These are phyloP conservation scores for Falco novaeseelandiae DNA, from an alignment of 2,797 vertebrate genomes.

Conservation along the genomic window DNA sequence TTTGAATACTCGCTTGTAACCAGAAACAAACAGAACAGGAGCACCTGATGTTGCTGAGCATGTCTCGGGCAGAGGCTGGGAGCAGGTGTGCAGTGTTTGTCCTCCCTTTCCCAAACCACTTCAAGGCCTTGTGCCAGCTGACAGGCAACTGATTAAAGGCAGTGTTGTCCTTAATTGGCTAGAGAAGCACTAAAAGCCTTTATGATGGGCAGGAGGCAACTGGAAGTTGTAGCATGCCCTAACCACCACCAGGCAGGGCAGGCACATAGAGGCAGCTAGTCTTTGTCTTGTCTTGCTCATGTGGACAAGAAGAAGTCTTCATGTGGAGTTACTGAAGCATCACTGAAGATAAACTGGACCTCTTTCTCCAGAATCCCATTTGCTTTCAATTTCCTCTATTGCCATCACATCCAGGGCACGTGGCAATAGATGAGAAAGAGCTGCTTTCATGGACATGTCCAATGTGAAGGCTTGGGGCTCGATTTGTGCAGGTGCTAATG, in stretches of 20 bases:
- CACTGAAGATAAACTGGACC: neutral
- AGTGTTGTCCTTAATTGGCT: accelerated
- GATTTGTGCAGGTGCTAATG: neutral
- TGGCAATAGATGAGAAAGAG: neutral
- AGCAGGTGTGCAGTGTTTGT: neutral
- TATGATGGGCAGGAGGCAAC: neutral
- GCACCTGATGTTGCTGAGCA: accelerated
- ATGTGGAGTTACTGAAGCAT: neutral
- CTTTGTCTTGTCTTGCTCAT: neutral
- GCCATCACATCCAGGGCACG: neutral
- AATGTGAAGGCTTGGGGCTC: neutral
- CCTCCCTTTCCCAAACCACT: neutral
- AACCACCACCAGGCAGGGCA: neutral
- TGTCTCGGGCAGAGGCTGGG: neutral
- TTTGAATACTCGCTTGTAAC: neutral
- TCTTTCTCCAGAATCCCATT: neutral
- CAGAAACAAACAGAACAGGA: neutral
- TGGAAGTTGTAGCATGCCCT: neutral
- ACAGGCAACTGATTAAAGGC: neutral
- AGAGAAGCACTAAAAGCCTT: neutral
- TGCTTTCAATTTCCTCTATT: neutral
- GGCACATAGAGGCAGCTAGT: accelerated
- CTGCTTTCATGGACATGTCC: neutral
- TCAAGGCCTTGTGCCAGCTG: neutral
- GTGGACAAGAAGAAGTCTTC: neutral